Percentiles rank a stretch among this genome's conserved stretches.
These are phyloP conservation scores for Xenopus laevis DNA, from an alignment of 2,113 vertebrate genomes.

Conservation along the genomic window DNA sequence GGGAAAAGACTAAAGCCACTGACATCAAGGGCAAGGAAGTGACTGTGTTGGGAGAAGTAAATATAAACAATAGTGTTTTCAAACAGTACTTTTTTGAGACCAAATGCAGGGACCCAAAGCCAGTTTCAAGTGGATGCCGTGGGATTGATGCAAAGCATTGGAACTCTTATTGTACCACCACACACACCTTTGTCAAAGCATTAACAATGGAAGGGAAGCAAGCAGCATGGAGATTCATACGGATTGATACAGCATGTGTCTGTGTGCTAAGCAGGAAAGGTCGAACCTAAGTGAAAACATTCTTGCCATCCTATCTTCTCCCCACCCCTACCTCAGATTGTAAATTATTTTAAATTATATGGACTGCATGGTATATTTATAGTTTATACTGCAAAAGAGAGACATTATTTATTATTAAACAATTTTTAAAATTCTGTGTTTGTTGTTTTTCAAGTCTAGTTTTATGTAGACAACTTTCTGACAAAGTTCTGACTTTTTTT, in stretches of 20 bases:
- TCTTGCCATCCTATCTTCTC: conserved; percentile 46
- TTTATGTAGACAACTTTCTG: too few relatives aligned
- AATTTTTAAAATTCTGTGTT: conserved; percentile 64
- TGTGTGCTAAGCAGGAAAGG: conserved; percentile 93
- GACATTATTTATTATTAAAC: conserved; percentile 82
- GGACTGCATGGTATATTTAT: conserved; percentile 98
- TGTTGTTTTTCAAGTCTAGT: background rate
- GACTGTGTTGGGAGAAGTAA: conserved; percentile 85
- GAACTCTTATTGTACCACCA: conserved; percentile 98
- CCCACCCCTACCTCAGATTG: conserved; percentile 93
- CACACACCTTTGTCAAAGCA: conserved; percentile 91
- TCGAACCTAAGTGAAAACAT: conserved; percentile 61
- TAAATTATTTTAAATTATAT: conserved; percentile 99
- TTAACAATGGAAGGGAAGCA: conserved; percentile 83
- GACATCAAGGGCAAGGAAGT: conserved; percentile 92
- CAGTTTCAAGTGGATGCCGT: conserved; percentile 78
- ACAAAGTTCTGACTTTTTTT: too few relatives aligned
- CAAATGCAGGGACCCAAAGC: conserved; percentile 79
- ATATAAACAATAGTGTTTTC: conserved; percentile 85
- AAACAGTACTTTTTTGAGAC: conserved; percentile 97
- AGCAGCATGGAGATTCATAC: conserved; percentile 90
- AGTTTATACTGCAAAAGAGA: conserved; percentile 88
- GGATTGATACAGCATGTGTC: conserved; percentile 91
- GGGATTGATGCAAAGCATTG: conserved; percentile 93
- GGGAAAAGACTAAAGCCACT: conserved; percentile 86